Base-by-base conservation (phyloP, 2,113 vertebrate species). In the Camelus dromedarius region DNA sequence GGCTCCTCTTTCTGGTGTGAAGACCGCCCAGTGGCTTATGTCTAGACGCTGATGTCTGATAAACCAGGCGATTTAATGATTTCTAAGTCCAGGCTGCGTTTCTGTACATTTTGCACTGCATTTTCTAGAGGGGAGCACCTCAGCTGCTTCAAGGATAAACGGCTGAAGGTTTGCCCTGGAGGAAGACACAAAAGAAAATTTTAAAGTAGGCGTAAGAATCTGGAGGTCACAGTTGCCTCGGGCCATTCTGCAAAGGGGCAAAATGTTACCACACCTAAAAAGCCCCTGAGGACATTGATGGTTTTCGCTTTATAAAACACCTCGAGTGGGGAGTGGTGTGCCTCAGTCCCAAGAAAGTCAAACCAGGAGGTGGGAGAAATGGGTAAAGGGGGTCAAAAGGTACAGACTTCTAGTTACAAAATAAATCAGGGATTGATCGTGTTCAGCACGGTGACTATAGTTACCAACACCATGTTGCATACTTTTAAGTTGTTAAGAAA, bases 221-320 rank as follows among this genome's bases (percentile, higher is more conserved):
- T 19, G n/a, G 30, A 67, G 58, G 46, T 73, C 77, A 89, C 19
- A 12, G 46, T 24, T n/a, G 62, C 77, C 82, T 56, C 2, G 0
- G 82, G 72, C 50, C 19, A n/a, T 97, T 89, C 67, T 85, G 89
- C 64, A 96, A 67, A 91, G 81, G 76, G 72, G 64, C 87, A 88
- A 81, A 82, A 58, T 52, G 48, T 56, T 56, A 75, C 48, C 58
- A 52, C 2, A 70, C 46, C 19, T 96, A 26, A 52, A 82, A 54
- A 75, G 18, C 13, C 67, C 89, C 82, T 26, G 24, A 67, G 62
- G 72, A 50, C 69, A 67, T 3, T 6, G 6, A 12, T 22, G 60
- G 38, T 77, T 86, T 95, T 26, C 85, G 72, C 28, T 86, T 89
- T 48, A 60, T 26, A 77, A 90, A 93, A 76, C 38, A 70, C 73